Percentiles rank a stretch among this genome's conserved stretches.
Conservation (phyloP, 1,140 invertebrate species). For the Himalopsyche phryganea region DNA sequence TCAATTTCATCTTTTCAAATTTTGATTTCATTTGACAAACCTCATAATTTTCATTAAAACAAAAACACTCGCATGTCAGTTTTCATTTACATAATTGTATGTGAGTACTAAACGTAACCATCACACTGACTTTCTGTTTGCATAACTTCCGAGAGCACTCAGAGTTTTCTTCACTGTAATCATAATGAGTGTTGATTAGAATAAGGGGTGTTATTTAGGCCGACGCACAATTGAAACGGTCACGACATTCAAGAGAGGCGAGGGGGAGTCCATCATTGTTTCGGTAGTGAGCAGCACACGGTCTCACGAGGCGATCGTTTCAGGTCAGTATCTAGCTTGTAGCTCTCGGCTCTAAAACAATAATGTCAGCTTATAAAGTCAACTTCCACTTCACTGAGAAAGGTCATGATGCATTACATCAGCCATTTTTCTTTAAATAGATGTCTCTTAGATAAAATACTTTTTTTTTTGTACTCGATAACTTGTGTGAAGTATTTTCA, state of each 20-base stretch:
- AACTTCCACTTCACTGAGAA: neutral
- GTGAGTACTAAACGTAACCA: neutral
- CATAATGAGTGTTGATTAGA: constrained; percentile 15
- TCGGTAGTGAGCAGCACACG: constrained; percentile 60
- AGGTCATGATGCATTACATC: neutral
- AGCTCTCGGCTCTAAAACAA: constrained; percentile 28
- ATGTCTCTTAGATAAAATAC: neutral
- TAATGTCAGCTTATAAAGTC: constrained; percentile 17
- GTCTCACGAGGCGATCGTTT: constrained; percentile 58
- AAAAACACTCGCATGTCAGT: constrained; percentile 8
- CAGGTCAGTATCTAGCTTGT: constrained; percentile 52
- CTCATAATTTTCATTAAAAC: constrained; percentile 3
- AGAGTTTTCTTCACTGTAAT: constrained; percentile 16
- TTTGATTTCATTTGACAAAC: constrained; percentile 3
- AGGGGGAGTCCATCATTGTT: constrained; percentile 58
- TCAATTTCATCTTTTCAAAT: constrained; percentile 1
- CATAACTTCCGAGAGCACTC: constrained; percentile 18
- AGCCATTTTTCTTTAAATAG: neutral
- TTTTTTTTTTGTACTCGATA: constrained; percentile 13
- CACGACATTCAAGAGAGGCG: constrained; percentile 57
- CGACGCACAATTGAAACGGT: constrained; percentile 55
- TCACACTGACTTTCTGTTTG: constrained; percentile 10
- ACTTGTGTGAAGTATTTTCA: constrained; percentile 24
- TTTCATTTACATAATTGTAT: constrained; percentile 7
- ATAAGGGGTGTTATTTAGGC: constrained; percentile 43